Conservation (phyloP, 2,888 invertebrate genomes). For the Mythimna albipuncta region DNA sequence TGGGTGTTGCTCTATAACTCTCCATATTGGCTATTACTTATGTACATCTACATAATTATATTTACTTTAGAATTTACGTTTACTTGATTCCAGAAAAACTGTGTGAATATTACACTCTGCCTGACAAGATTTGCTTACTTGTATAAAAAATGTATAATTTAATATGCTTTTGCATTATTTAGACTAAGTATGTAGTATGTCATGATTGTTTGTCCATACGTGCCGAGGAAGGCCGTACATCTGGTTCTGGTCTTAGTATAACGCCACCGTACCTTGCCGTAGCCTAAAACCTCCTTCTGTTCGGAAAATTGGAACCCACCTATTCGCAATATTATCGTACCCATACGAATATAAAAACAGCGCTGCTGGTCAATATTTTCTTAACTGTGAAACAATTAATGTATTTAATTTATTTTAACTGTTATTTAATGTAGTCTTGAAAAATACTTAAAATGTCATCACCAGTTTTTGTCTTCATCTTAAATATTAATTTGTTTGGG, state of each 20-base stretch:
- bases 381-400: constrained; percentile 30
- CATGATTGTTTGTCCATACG: constrained; percentile 9
- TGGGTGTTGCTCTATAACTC: background rate
- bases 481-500: background rate
- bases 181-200: no score
- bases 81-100: background rate
- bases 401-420: background rate
- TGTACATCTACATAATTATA: no score
- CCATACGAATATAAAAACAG: no score
- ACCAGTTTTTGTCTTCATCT: background rate
- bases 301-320: constrained; percentile 46
- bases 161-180: no score
- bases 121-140: background rate
- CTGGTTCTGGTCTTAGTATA: constrained; percentile 43
- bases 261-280: constrained; percentile 52
- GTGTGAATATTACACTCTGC: background rate
- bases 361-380: constrained; percentile 30
- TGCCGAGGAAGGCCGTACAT: constrained; percentile 50
- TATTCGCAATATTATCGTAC: constrained; percentile 48
- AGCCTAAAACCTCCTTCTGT: constrained; percentile 28
- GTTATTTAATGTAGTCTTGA: background rate
- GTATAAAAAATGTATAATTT: background rate
- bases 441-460: background rate
- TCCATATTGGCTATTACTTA: no score
- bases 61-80: no score